Conservation (phyloP, 2,888 invertebrate genomes). For the Caenorhabditis sp. region DNA sequence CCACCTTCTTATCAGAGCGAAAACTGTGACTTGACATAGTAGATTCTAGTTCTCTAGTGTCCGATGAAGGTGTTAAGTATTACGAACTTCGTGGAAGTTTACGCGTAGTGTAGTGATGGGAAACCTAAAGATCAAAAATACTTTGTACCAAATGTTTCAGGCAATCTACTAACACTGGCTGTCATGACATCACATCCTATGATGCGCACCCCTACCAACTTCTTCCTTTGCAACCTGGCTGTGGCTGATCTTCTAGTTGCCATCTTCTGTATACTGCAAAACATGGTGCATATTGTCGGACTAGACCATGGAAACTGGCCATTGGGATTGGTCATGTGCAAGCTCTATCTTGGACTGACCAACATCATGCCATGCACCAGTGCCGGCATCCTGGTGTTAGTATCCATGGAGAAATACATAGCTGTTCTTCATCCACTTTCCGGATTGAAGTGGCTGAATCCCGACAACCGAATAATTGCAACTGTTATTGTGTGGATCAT, state of each 20-base stretch:
- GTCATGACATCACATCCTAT: constrained; percentile 91
- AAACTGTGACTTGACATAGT: constrained; percentile 33
- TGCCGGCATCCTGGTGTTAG: constrained; percentile 91
- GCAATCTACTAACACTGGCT: constrained; percentile 87
- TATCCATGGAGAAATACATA: constrained; percentile 92
- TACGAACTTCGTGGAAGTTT: not conserved
- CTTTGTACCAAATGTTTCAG: not conserved
- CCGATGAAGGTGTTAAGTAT: not conserved
- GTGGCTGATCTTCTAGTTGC: constrained; percentile 95
- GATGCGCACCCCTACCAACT: constrained; percentile 92
- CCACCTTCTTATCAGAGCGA: constrained; percentile 28
- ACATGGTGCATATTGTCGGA: constrained; percentile 89
- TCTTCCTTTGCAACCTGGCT: constrained; percentile 93
- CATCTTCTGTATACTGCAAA: constrained; percentile 93
- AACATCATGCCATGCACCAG: constrained; percentile 91
- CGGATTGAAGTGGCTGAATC: constrained; percentile 77
- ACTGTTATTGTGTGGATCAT: constrained; percentile 75
- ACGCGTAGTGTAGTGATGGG: not conserved
- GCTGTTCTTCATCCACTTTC: constrained; percentile 73
- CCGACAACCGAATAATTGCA: constrained; percentile 71
- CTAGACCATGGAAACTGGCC: constrained; percentile 83
- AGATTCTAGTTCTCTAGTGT: constrained; percentile 44
- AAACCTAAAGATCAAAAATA: too few relatives aligned
- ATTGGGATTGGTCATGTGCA: constrained; percentile 90
- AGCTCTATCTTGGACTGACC: constrained; percentile 93